Conservation (phyloP, 2,113 vertebrate species). For the Herpailurus yagouaroundi region DNA sequence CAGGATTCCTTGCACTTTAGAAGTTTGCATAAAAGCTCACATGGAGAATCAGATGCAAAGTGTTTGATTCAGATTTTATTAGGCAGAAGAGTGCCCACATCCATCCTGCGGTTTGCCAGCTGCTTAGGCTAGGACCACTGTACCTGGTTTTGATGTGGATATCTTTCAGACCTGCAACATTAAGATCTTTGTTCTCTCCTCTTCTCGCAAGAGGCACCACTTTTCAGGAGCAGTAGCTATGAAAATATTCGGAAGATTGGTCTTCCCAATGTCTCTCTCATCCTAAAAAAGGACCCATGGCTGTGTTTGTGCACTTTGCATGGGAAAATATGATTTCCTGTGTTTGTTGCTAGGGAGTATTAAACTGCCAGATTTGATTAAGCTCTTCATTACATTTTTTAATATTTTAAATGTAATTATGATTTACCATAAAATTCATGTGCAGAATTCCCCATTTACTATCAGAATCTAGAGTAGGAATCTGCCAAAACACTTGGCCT, state of each 20-base stretch:
- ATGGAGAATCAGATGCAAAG: conserved; percentile 91
- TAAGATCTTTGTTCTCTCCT: conserved; percentile 81
- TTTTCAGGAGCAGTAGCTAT: conserved; percentile 77
- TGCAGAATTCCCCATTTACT: conserved; percentile 18
- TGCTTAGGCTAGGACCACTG: conserved; percentile 84
- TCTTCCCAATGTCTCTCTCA: conserved; percentile 17
- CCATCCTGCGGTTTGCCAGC: conserved; percentile 83
- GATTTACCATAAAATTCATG: conserved; percentile 6
- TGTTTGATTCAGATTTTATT: conserved; percentile 92
- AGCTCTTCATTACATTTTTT: neutral
- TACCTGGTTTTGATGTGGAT: conserved; percentile 85
- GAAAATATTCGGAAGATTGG: conserved; percentile 75
- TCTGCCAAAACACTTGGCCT: conserved; percentile 32
- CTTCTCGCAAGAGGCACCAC: conserved; percentile 77
- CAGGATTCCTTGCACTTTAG: conserved; percentile 92
- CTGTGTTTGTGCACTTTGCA: conserved; percentile 35
- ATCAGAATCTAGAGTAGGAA: conserved; percentile 42
- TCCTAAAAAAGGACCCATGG: neutral
- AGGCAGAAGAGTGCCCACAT: conserved; percentile 86
- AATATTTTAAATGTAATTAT: conserved; percentile 31
- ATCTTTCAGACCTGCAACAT: conserved; percentile 81
- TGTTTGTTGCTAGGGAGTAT: neutral
- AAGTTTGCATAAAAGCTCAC: conserved; percentile 93
- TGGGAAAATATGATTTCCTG: neutral
- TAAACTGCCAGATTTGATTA: neutral